These are phyloP conservation scores for Perca fluviatilis DNA, from an alignment of 2,113 vertebrate genomes.

Conservation along the genomic window DNA sequence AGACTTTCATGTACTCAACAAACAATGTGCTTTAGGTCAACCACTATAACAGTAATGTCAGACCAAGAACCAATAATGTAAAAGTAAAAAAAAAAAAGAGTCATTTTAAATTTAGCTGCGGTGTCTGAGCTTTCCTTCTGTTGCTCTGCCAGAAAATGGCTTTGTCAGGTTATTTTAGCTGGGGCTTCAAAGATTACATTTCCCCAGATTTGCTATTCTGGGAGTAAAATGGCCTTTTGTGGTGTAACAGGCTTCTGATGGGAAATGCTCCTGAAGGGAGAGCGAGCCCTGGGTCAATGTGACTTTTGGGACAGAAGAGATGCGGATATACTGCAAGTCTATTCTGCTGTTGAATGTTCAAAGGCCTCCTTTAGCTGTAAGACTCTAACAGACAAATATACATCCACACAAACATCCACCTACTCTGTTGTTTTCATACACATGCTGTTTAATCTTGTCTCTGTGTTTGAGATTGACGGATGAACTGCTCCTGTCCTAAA, in stretches of 20 bases:
- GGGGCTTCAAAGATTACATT: conserved; percentile 73
- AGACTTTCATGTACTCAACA: conserved; percentile 9
- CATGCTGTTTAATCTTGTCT: conserved; percentile 13
- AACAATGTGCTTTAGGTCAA: not conserved
- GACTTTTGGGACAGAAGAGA: conserved; percentile 53
- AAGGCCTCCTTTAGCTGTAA: conserved; percentile 1
- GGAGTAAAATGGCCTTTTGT: conserved; percentile 72
- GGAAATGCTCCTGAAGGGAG: conserved; percentile 61
- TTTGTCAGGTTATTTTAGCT: conserved; percentile 66
- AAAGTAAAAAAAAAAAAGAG: conserved; percentile 28
- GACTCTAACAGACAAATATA: not conserved
- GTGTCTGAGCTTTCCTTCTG: conserved; percentile 34
- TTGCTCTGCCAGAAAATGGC: conserved; percentile 55
- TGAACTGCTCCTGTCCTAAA: conserved; percentile 46
- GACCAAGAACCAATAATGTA: conserved; percentile 27
- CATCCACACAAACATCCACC: not conserved
- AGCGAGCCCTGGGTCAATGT: conserved; percentile 60
- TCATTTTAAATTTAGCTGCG: conserved; percentile 52
- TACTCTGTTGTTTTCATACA: not conserved
- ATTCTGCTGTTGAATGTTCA: conserved; percentile 40
- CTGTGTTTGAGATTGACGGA: conserved; percentile 35
- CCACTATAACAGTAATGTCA: conserved; percentile 12
- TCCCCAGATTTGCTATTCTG: conserved; percentile 73
- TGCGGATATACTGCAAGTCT: conserved; percentile 16
- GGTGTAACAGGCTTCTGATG: conserved; percentile 67